phyloP scores from a whole-genome alignment of 2,113 vertebrate genomes.

The Cichladusa arquata region DNA sequence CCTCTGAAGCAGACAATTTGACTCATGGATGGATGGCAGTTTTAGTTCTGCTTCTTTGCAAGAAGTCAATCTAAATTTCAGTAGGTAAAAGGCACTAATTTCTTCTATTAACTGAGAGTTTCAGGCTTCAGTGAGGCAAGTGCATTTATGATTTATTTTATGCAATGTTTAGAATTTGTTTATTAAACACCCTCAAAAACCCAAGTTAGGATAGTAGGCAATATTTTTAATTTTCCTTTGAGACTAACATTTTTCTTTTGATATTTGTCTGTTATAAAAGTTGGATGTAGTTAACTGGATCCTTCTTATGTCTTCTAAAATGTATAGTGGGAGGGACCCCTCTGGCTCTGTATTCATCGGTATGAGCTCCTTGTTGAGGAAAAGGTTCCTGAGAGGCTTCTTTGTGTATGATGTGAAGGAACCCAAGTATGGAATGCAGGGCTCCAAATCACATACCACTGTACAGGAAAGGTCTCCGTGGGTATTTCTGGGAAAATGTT shows the following conservation, averaged over 20 bases:
- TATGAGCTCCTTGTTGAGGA: neutral
- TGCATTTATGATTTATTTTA: neutral
- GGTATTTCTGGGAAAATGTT: neutral
- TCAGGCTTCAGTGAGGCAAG: neutral
- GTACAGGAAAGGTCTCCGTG: neutral
- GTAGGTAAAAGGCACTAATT: neutral
- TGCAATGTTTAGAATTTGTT: rapidly evolving
- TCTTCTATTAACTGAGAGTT: neutral
- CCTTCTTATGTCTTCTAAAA: neutral
- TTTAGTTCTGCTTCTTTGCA: neutral
- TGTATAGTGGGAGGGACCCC: neutral
- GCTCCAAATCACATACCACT: neutral
- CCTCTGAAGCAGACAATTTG: neutral
- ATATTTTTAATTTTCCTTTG: neutral
- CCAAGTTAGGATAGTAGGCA: neutral
- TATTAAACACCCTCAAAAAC: neutral
- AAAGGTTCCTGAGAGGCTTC: neutral
- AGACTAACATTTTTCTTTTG: neutral
- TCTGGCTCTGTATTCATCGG: neutral
- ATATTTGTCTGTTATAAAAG: neutral
- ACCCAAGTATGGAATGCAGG: neutral
- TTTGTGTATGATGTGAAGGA: neutral
- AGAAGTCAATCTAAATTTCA: neutral
- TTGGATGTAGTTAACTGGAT: neutral
- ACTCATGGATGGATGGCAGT: neutral